These are phyloP conservation scores for Dolichopus griseipennis DNA, from an alignment of 2,888 invertebrate genomes.

Conservation along the genomic window DNA sequence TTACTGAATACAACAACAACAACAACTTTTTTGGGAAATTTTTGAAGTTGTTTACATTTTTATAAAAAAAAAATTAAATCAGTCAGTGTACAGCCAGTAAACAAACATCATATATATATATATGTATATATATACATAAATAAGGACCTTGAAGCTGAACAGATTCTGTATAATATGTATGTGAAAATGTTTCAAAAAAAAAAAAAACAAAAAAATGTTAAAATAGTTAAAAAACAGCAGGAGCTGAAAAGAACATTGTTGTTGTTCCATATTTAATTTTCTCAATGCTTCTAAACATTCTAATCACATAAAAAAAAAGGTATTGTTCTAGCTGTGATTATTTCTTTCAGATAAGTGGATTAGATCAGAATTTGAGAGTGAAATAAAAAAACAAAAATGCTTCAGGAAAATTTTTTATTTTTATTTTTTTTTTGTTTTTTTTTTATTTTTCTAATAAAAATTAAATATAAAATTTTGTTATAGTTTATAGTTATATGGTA, in stretches of 20 bases:
- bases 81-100: no score
- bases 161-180: background rate
- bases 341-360: background rate
- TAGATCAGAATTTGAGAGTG: no score
- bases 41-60: slow-evolving; percentile 2
- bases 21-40: background rate
- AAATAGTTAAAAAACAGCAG: background rate
- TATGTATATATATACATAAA: no score
- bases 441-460: background rate
- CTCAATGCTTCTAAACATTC: background rate
- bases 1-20: no score
- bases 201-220: background rate
- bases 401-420: no score
- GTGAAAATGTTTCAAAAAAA: background rate
- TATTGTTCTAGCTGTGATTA: slow-evolving; percentile 1
- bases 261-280: no score
- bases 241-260: background rate
- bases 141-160: slow-evolving; percentile 1
- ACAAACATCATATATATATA: no score
- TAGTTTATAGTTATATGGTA: no score
- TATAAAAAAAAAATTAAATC: background rate
- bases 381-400: no score
- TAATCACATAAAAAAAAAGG: background rate
- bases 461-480: background rate
- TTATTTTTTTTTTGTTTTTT: no score